These are phyloP conservation scores for Quadroppia sp. DNA, from an alignment of 2,888 invertebrate species.

Conservation along the genomic window DNA sequence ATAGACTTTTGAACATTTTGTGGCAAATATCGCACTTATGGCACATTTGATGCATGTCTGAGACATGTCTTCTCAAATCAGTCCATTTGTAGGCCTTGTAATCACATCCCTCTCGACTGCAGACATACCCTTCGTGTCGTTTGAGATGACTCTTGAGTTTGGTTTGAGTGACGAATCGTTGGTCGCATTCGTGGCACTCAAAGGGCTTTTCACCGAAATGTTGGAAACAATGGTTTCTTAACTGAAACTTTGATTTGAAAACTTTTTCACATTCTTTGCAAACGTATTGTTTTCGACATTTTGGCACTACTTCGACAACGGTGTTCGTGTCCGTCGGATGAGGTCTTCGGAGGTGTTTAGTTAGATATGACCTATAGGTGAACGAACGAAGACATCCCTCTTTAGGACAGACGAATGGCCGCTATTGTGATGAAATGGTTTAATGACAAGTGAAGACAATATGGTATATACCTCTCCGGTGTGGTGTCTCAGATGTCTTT, in stretches of 20 bases:
- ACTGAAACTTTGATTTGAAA: conserved; percentile 35
- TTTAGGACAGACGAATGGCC: conserved; percentile 31
- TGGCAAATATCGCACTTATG: conserved; percentile 25
- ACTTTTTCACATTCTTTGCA: conserved; percentile 33
- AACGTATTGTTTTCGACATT: conserved; percentile 10
- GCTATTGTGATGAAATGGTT: background rate
- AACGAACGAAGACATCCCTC: conserved; percentile 28
- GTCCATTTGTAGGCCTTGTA: conserved; percentile 26
- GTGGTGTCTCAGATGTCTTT: conserved; percentile 32
- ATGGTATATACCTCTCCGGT: conserved; percentile 36
- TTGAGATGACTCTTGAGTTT: conserved; percentile 31
- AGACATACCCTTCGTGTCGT: conserved; percentile 31
- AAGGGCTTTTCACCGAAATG: conserved; percentile 40
- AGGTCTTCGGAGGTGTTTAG: conserved; percentile 32
- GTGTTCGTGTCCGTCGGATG: background rate
- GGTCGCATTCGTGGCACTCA: conserved; percentile 39
- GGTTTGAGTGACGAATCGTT: conserved; percentile 6
- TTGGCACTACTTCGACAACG: no score
- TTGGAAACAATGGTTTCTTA: conserved; percentile 30
- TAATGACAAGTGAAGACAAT: background rate
- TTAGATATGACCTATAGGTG: conserved; percentile 32
- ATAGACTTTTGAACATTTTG: conserved; percentile 17
- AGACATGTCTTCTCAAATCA: conserved; percentile 37
- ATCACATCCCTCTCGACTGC: conserved; percentile 21
- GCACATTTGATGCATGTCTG: conserved; percentile 7